Percentiles rank a stretch among this genome's conserved stretches.
Conservation (phyloP, 1,140 invertebrate species). For the Pseudachorutes palmiensis region DNA sequence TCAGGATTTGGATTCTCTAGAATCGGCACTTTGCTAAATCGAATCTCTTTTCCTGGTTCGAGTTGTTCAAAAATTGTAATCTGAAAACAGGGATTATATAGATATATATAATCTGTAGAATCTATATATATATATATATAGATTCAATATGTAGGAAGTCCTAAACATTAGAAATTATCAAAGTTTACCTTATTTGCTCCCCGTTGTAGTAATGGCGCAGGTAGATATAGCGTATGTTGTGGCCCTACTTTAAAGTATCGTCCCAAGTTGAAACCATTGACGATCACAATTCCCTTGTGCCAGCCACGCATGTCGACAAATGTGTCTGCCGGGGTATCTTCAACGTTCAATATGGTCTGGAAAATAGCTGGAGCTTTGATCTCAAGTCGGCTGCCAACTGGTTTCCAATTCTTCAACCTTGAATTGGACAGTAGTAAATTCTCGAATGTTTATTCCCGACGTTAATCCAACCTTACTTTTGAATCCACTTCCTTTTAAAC, state of each 20-base stretch:
- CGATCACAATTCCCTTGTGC: conserved; percentile 51
- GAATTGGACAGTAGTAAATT: neutral
- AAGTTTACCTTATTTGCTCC: conserved; percentile 47
- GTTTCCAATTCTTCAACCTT: neutral
- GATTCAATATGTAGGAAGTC: no score
- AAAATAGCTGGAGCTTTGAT: conserved; percentile 8
- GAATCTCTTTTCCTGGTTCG: no score
- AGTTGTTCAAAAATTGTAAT: no score
- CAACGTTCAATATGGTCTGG: conserved; percentile 23
- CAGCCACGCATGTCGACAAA: conserved; percentile 44
- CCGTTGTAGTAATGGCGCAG: conserved; percentile 48
- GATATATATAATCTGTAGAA: no score
- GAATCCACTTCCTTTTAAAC: neutral
- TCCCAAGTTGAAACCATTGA: conserved; percentile 58
- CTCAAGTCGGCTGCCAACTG: neutral
- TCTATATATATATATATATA: no score
- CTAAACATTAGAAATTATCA: no score
- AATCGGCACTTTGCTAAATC: no score
- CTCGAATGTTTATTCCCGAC: neutral
- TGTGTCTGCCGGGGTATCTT: conserved; percentile 40
- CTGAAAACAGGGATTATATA: no score
- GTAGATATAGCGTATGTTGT: conserved; percentile 51
- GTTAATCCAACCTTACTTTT: neutral
- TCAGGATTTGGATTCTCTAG: no score
- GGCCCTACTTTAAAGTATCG: conserved; percentile 47